Evolutionary conservation across 2,888 invertebrate genomes (phyloP).

Genomic region (Tachystola acroxantha): DNA sequence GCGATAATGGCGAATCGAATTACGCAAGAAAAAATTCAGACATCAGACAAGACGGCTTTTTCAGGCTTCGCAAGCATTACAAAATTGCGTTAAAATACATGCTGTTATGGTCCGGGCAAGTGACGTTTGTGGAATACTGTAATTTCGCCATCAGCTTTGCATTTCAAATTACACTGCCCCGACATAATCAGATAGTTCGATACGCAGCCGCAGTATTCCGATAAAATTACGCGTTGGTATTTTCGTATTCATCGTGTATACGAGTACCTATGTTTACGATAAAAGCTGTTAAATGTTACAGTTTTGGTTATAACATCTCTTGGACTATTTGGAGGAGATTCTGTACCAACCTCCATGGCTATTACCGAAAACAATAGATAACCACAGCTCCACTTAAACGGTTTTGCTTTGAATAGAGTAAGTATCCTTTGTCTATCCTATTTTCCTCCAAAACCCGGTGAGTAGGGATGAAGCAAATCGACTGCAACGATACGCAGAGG

Average conservation of each 20-base stretch:
- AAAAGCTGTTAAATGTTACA: no score
- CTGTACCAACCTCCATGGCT: no score
- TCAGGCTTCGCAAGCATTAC: background rate
- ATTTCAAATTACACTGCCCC: conserved; percentile 9
- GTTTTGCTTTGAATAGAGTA: no score
- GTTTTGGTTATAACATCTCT: no score
- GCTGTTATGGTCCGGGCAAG: no score
- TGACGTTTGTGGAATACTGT: conserved; percentile 1
- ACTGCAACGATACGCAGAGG: conserved; percentile 19
- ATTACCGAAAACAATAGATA: no score
- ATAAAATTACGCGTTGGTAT: conserved; percentile 26
- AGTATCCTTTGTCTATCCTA: no score
- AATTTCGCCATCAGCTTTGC: conserved; percentile 16
- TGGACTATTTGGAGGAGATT: no score
- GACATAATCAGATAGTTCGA: conserved; percentile 7
- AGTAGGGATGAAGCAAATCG: conserved; percentile 8
- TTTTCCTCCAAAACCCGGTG: no score
- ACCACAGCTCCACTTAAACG: no score
- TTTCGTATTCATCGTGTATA: conserved; percentile 13
- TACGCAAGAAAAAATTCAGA: conserved; percentile 13
- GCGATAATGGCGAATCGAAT: conserved; percentile 23
- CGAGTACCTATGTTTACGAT: no score
- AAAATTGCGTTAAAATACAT: background rate
- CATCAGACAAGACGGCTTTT: background rate
- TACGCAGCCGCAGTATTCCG: conserved; percentile 21